A percentile compares a stretch with the other conserved stretches of the same genome.
Conservation (phyloP, 2,888 invertebrate genomes). For the Rotaria magnacalcarata region DNA sequence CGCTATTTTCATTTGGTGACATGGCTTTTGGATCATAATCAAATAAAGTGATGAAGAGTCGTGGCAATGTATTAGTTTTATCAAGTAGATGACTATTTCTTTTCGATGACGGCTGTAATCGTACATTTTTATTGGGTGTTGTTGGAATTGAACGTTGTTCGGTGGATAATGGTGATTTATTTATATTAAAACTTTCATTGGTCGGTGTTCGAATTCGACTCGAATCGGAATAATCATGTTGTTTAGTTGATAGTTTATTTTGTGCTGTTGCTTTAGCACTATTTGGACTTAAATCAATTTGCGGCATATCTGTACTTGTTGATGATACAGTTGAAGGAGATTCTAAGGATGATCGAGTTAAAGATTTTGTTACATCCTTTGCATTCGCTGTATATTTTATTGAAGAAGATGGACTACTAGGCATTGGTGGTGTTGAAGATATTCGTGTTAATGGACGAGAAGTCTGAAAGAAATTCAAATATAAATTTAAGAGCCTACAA, state of each 20-base stretch:
- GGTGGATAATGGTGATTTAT: background rate
- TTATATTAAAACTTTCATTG: background rate
- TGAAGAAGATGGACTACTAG: background rate
- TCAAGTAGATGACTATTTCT: background rate
- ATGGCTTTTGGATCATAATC: conserved; percentile 94
- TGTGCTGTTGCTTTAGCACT: background rate
- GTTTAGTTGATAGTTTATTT: background rate
- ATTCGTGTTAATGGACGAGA: background rate
- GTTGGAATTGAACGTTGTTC: conserved; percentile 27
- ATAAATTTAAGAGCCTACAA: no score
- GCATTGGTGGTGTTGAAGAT: background rate
- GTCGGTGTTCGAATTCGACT: background rate
- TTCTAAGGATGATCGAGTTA: background rate
- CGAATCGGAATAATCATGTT: background rate
- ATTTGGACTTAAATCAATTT: background rate
- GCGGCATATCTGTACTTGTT: background rate
- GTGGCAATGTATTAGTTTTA: conserved; percentile 48
- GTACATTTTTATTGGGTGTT: background rate
- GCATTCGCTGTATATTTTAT: background rate
- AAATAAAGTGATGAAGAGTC: conserved; percentile 80
- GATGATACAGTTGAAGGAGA: background rate
- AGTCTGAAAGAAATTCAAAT: background rate
- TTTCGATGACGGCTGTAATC: background rate
- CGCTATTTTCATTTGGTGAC: conserved; percentile 97
- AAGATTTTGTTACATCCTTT: background rate